Evolutionary conservation across 2,888 invertebrate species (phyloP).

Genomic region (Lottia scabra): DNA sequence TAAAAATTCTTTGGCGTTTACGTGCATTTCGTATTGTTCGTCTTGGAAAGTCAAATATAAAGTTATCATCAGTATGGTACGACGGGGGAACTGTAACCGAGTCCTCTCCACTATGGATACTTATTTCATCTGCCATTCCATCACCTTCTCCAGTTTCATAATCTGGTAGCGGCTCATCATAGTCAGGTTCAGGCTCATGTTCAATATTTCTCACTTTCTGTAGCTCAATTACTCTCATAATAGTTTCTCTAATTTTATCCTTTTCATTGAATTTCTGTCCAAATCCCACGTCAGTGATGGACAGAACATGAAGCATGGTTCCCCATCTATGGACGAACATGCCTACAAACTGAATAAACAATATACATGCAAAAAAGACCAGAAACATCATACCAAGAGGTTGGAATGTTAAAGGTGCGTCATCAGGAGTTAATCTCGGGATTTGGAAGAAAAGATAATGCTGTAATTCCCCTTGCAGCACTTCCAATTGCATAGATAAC

Average conservation of each 20-base stretch:
- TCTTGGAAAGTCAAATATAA: not conserved
- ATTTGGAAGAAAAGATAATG: constrained; percentile 68
- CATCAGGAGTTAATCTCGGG: constrained; percentile 35
- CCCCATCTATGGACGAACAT: constrained; percentile 99
- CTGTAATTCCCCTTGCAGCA: constrained; percentile 77
- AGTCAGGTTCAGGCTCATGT: constrained; percentile 53
- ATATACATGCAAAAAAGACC: constrained; percentile 95
- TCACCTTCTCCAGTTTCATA: constrained; percentile 24
- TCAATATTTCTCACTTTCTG: constrained; percentile 55
- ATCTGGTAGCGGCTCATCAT: constrained; percentile 48
- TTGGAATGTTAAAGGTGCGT: constrained; percentile 51
- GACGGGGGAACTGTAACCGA: constrained; percentile 32
- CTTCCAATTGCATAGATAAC: constrained; percentile 96
- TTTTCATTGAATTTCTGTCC: constrained; percentile 46
- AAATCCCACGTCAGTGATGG: constrained; percentile 85
- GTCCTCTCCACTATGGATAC: not conserved
- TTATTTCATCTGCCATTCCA: not conserved
- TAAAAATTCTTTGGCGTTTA: constrained; percentile 37
- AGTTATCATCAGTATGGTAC: constrained; percentile 38
- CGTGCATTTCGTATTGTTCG: constrained; percentile 13
- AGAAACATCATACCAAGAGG: constrained; percentile 89
- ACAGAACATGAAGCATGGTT: constrained; percentile 94
- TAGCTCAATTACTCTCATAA: constrained; percentile 46
- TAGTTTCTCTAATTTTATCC: constrained; percentile 48
- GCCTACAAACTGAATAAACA: constrained; percentile 95